Conservation (phyloP, 2,797 vertebrate genomes). For the Crax fasciolata region DNA sequence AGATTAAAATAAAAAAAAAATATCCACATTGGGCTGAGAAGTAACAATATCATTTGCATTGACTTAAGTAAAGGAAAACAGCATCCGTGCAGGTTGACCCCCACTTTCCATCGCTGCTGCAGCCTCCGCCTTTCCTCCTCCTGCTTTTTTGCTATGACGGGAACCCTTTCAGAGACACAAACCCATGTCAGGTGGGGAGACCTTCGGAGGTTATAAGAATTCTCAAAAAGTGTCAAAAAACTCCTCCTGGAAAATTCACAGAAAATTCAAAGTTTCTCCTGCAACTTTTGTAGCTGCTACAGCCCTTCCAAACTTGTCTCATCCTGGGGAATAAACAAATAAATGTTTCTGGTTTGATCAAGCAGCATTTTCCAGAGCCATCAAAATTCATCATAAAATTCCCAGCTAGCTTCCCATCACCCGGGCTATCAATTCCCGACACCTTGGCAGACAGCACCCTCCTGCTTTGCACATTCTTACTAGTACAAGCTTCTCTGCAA, state of each 20-base stretch:
- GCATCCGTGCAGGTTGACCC: not conserved
- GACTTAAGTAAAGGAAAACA: not conserved
- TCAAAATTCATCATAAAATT: not conserved
- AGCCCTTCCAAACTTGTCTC: not conserved
- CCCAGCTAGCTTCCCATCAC: not conserved
- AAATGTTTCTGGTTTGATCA: not conserved
- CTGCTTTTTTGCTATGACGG: conserved; percentile 2
- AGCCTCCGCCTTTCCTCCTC: conserved; percentile 10
- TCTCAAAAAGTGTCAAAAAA: not conserved
- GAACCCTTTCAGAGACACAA: conserved; percentile 32
- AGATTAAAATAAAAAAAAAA: not conserved
- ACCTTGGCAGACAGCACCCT: not conserved
- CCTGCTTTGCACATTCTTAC: not conserved
- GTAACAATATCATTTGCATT: not conserved
- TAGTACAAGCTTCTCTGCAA: not conserved
- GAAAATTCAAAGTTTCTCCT: not conserved
- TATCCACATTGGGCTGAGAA: not conserved
- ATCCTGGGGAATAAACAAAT: not conserved
- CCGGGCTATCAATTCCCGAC: not conserved
- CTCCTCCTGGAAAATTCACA: not conserved
- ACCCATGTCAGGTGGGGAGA: not conserved
- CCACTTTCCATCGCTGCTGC: not conserved
- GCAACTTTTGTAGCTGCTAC: not conserved
- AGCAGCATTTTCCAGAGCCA: not conserved
- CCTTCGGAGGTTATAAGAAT: not conserved